Percentiles rank a stretch among this genome's conserved stretches.
phyloP scores from a whole-genome alignment of 2,888 invertebrate genomes.

The Mimumesa dahlbomi region DNA sequence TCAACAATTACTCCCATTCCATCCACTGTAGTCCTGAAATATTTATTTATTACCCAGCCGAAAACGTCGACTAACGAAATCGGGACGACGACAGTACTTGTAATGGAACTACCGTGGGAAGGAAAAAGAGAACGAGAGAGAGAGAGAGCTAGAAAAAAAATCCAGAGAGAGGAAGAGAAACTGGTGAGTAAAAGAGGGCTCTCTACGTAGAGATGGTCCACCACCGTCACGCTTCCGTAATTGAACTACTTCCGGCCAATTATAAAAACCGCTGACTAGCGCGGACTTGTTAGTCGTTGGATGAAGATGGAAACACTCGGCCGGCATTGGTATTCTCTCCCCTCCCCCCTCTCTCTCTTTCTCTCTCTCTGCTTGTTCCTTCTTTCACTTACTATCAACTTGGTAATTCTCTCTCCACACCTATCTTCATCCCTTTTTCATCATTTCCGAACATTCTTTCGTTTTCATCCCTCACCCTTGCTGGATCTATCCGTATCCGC shows the following conservation, averaged over 20 bases:
- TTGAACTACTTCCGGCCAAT: conserved; percentile 73
- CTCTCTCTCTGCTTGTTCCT: not conserved
- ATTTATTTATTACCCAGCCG: not conserved
- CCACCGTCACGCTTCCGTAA: conserved; percentile 64
- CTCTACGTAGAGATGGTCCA: conserved; percentile 48
- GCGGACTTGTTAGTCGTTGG: conserved; percentile 62
- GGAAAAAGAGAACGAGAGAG: conserved; percentile 34
- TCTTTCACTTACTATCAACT: conserved; percentile 11
- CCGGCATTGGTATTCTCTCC: conserved; percentile 34
- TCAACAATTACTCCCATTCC: too few relatives aligned
- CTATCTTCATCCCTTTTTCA: too few relatives aligned
- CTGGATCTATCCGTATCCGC: not conserved
- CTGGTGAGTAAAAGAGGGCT: conserved; percentile 31
- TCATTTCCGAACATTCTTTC: too few relatives aligned
- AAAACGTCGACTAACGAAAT: conserved; percentile 27
- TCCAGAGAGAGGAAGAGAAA: not conserved
- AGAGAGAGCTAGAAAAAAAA: conserved; percentile 21
- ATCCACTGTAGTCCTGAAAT: not conserved
- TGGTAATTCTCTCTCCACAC: conserved; percentile 19
- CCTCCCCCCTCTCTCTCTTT: conserved; percentile 8
- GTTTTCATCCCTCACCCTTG: conserved; percentile 5
- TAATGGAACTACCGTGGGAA: conserved; percentile 22
- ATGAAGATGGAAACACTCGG: conserved; percentile 58
- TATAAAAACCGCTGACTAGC: conserved; percentile 73
- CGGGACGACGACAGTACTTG: conserved; percentile 1